Base-by-base conservation (phyloP, 2,888 invertebrate genomes). In the Pseudolycoriella hygida region DNA sequence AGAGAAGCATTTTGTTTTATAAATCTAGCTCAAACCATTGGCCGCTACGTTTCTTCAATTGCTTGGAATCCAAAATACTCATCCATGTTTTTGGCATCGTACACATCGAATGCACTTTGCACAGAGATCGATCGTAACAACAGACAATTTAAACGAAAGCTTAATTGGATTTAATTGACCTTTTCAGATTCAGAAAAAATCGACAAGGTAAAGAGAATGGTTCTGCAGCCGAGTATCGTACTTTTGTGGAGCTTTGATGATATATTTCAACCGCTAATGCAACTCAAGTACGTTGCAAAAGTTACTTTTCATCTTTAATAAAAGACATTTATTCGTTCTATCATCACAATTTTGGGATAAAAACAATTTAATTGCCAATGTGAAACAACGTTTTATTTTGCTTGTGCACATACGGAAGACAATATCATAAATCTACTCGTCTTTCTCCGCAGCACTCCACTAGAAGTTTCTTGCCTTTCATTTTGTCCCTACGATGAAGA, bases 191-290 rank as follows among this genome's bases (percentile, higher is more conserved):
- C 53, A 1, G 47, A 56, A 8, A 62, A 63, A 4, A 57, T 59
- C 5, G 73, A 74, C 54, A 60, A 63, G 2, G 68, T 73, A 17
- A 67, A 70, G 56, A 64, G 71, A 53, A 70, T 75, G 1, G 71
- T 74, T 0, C 71, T 77, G 45, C 73, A 74, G 3, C 59, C 72
- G 2, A 78, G 80, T 59, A 74, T 76, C 1, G 76, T 82, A 2
- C 65, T 83, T 48, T 68, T 84, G 51, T 85, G 85, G 84, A 80
- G 80, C 51, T 78, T 82, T 50, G 68, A 70, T 20, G 82, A 85
- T 52, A 74, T 73, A 45, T 61, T 85, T 2, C 64, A 71, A 19
- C 80, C 80, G 17, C 82, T 80, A 62, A 60, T 85, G 38, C 72
- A 76, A 52, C 68, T 85, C 44, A 74, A 8, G 25, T 25, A 25